Evolutionary conservation across 92 coral and sea anemone species (phyloP).

Genomic region (Diadumene lineata): DNA sequence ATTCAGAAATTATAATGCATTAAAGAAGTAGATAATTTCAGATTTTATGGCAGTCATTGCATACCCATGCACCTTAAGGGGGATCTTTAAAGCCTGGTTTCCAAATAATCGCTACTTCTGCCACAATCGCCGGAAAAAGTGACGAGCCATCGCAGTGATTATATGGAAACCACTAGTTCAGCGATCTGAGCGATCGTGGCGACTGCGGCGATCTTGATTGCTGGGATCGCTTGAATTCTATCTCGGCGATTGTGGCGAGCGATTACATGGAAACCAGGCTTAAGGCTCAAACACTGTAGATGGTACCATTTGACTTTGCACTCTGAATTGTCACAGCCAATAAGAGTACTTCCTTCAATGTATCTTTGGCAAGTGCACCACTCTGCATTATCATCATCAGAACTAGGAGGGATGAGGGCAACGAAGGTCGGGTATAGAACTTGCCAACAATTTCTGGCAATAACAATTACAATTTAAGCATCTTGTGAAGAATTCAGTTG

Average conservation of each 20-base stretch:
- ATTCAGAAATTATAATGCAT: too few species aligned
- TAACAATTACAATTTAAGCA: slow-evolving; percentile 23
- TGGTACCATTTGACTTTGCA: slow-evolving; percentile 56
- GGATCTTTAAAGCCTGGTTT: neutral
- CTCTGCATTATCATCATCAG: slow-evolving; percentile 24
- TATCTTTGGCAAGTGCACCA: slow-evolving; percentile 60
- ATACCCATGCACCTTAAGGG: slow-evolving; percentile 39
- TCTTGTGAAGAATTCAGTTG: slow-evolving; percentile 30
- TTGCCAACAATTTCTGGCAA: slow-evolving; percentile 56
- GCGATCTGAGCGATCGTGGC: too few species aligned
- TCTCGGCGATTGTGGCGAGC: too few species aligned
- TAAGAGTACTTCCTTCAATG: slow-evolving; percentile 29
- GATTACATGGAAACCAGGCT: too few species aligned
- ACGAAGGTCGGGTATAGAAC: slow-evolving; percentile 36
- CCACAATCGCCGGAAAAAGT: too few species aligned
- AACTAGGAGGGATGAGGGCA: neutral
- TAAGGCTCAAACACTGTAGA: slow-evolving; percentile 32
- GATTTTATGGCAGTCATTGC: slow-evolving; percentile 26
- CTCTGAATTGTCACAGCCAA: slow-evolving; percentile 50
- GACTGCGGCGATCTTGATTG: too few species aligned
- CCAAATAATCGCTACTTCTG: too few species aligned
- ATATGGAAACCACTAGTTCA: too few species aligned
- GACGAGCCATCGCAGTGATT: too few species aligned
- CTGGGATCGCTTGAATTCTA: too few species aligned
- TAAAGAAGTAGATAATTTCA: too few species aligned